Evolutionary conservation across 2,888 invertebrate genomes (phyloP), one percentile per base, ranked within the genome.

Genomic region (Cybosia mesomella): DNA sequence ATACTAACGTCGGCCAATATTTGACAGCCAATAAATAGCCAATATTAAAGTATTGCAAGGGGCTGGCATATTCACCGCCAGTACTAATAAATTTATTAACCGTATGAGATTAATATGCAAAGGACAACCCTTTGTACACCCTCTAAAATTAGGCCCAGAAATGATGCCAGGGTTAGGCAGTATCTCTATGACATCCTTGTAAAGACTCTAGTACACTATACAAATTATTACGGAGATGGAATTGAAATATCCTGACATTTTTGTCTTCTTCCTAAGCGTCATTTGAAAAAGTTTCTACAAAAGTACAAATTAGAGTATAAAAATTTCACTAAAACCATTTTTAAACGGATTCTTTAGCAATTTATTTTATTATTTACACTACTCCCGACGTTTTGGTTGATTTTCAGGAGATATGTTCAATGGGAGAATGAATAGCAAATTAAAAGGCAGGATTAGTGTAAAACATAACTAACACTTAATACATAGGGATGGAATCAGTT

Each of bases 51-150:
- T 49, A 24, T 15, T 28, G 13, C 28, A 5, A 55, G 15, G 28
- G 24, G 15, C 55, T 15, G 13, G 2, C 18, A 55, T 18, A 21
- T 28, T 55, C 24, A 24, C 22, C 8, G 22, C 13, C 22, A 60
- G 22, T 60, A n/a, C n/a, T n/a, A 59, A 60, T 60, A 39, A 60
- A 60, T 60, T 39, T 21, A 60, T 60, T 60, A 60, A 60, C 34
- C n/a, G 24, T 24, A 60, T 39, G 39, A 39, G 22, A 60, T 60
- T 60, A 60, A 60, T 60, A 60, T 60, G 60, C 39, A 39, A 39
- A 60, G 60, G 60, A 21, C 60, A 60, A 43, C 60, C 39, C 36
- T 5, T 21, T 13, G n/a, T 49, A 15, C n/a, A 49, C 49, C 49
- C 49, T 22, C 60, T 43, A 22, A 39, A 60, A 60, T 60, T 36